Evolutionary conservation across 2,888 invertebrate genomes (phyloP).

Genomic region (Carabus problematicus): DNA sequence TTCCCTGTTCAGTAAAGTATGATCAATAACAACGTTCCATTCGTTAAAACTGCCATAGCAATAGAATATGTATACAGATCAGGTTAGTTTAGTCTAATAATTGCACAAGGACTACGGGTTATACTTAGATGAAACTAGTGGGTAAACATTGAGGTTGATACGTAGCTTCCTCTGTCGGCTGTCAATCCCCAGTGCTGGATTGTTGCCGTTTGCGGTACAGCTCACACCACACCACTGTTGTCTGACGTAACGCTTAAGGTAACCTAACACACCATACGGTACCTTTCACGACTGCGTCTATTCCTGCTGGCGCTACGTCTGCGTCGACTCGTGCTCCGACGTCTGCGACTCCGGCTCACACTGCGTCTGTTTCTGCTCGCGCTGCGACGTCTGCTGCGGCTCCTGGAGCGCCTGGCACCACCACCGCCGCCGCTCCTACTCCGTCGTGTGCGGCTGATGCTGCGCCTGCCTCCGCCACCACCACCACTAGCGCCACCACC

Average conservation of each 20-base stretch:
- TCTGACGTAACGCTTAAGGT: conserved; percentile 9
- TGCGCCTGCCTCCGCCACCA: conserved; percentile 51
- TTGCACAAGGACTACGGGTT: background rate
- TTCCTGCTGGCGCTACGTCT: conserved; percentile 52
- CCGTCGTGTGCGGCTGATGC: conserved; percentile 52
- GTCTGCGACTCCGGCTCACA: conserved; percentile 58
- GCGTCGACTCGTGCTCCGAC: conserved; percentile 60
- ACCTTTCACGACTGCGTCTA: conserved; percentile 53
- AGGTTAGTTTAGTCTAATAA: background rate
- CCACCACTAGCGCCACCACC: conserved; percentile 49
- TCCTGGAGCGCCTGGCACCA: conserved; percentile 58
- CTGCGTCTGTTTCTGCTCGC: conserved; percentile 56
- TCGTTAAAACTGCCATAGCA: background rate
- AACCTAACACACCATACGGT: conserved; percentile 24
- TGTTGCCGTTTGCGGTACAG: no score
- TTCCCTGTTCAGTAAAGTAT: conserved; percentile 25
- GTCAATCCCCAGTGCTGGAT: background rate
- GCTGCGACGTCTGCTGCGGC: conserved; percentile 53
- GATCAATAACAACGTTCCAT: background rate
- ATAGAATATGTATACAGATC: no score
- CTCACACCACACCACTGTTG: no score
- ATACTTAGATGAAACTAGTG: background rate
- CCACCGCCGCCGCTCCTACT: conserved; percentile 50
- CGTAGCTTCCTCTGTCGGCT: background rate
- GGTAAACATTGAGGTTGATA: conserved; percentile 2